phyloP scores from a whole-genome alignment of 2,113 vertebrate genomes.

The Ramphastos sulfuratus region DNA sequence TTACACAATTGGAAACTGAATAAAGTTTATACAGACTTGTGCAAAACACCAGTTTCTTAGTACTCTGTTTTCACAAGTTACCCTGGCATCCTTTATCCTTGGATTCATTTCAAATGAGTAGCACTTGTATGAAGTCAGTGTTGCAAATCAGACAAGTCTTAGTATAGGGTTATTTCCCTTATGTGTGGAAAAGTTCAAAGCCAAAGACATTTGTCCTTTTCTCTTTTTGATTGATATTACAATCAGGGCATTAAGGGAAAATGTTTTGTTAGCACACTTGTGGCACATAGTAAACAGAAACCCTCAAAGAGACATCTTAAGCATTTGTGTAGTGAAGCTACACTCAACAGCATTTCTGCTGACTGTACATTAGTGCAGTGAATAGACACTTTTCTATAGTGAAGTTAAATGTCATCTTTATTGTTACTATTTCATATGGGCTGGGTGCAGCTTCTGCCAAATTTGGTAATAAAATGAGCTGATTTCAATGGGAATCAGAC shows the following conservation, averaged over 20 bases:
- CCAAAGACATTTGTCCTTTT: background rate
- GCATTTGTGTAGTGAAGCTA: background rate
- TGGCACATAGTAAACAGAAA: background rate
- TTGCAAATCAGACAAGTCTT: background rate
- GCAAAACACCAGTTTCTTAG: background rate
- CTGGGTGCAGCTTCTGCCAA: background rate
- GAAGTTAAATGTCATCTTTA: background rate
- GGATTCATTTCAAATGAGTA: background rate
- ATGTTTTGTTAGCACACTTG: background rate
- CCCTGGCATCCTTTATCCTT: background rate
- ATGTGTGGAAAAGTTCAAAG: background rate
- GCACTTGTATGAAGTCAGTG: background rate
- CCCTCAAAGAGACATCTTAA: background rate
- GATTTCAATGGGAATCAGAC: background rate
- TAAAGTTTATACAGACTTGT: background rate
- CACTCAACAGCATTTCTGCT: background rate
- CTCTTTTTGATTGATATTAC: background rate
- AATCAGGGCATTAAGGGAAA: background rate
- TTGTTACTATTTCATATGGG: background rate
- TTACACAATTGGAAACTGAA: background rate
- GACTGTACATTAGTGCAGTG: background rate
- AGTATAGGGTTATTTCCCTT: background rate
- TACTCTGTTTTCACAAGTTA: background rate
- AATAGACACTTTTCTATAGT: background rate
- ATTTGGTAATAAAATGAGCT: background rate